Conservation (phyloP, 2,888 invertebrate genomes). For the Caenorhabditis uteleia region DNA sequence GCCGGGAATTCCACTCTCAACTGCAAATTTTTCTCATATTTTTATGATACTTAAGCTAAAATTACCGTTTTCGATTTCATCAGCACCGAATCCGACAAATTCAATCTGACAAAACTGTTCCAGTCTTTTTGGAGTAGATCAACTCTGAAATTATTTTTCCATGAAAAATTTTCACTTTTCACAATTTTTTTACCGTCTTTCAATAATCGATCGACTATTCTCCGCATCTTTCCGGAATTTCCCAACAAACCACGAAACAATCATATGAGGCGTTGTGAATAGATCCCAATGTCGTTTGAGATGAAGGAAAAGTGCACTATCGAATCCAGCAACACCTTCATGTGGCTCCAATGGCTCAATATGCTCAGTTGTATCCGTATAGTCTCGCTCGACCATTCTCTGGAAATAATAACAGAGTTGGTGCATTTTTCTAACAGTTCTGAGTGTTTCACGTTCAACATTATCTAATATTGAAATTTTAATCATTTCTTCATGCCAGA, state of each 20-base stretch:
- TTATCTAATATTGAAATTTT: too few relatives aligned
- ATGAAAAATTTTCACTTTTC: not conserved
- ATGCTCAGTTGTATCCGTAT: not conserved
- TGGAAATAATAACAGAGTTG: not conserved
- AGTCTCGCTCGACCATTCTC: constrained; percentile 6
- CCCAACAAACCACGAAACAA: constrained; percentile 54
- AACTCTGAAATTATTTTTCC: constrained; percentile 28
- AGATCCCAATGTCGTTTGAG: constrained; percentile 65
- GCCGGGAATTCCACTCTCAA: too few relatives aligned
- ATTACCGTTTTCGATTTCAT: constrained; percentile 33
- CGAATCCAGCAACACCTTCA: constrained; percentile 54
- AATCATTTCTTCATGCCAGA: too few relatives aligned
- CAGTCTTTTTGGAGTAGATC: constrained; percentile 50
- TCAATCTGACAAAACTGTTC: constrained; percentile 53
- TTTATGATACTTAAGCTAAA: too few relatives aligned
- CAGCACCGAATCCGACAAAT: constrained; percentile 52
- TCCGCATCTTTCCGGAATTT: constrained; percentile 33
- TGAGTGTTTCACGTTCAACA: too few relatives aligned
- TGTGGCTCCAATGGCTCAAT: constrained; percentile 14
- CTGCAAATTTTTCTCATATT: too few relatives aligned
- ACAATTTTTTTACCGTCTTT: too few relatives aligned
- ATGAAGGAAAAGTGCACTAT: constrained; percentile 50
- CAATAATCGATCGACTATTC: not conserved
- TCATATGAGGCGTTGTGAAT: constrained; percentile 30
- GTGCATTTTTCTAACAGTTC: too few relatives aligned